A percentile compares a stretch with the other conserved stretches of the same genome.
phyloP scores from a whole-genome alignment of 2,888 invertebrate species.

The Zygogramma bicolorata region DNA sequence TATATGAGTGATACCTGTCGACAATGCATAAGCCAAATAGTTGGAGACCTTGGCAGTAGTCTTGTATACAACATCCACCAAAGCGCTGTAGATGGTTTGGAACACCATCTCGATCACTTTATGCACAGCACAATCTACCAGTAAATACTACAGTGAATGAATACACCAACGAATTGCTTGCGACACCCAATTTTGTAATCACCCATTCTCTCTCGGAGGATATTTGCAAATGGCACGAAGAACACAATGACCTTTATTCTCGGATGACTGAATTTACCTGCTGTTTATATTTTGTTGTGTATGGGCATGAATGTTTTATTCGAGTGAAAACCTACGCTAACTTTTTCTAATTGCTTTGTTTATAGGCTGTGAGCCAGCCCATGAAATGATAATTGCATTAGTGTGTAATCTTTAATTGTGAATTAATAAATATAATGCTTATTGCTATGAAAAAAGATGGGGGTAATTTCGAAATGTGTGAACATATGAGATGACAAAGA shows the following conservation, averaged over 20 bases:
- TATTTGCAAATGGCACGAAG: slow-evolving; percentile 6
- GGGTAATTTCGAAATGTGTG: too few relatives aligned
- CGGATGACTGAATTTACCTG: slow-evolving; percentile 4
- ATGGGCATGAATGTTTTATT: background rate
- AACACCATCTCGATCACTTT: slow-evolving; percentile 40
- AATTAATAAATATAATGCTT: too few relatives aligned
- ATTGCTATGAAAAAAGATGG: too few relatives aligned
- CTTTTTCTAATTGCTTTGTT: slow-evolving; percentile 5
- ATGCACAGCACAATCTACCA: background rate
- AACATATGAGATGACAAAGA: too few relatives aligned
- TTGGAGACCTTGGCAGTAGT: slow-evolving; percentile 41
- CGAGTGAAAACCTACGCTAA: slow-evolving; percentile 5
- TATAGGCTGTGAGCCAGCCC: background rate
- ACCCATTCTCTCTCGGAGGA: slow-evolving; percentile 4
- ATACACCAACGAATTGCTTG: background rate
- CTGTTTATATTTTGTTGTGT: slow-evolving; percentile 1
- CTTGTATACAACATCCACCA: slow-evolving; percentile 41
- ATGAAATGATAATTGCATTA: background rate
- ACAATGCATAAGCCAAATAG: slow-evolving; percentile 43
- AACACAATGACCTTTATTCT: slow-evolving; percentile 8
- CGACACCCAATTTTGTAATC: slow-evolving; percentile 12
- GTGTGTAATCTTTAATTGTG: too few relatives aligned
- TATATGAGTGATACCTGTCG: slow-evolving; percentile 41
- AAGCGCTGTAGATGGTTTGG: slow-evolving; percentile 37
- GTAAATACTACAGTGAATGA: background rate